Conservation (phyloP, 2,113 vertebrate genomes). For the Anhinga rufa region DNA sequence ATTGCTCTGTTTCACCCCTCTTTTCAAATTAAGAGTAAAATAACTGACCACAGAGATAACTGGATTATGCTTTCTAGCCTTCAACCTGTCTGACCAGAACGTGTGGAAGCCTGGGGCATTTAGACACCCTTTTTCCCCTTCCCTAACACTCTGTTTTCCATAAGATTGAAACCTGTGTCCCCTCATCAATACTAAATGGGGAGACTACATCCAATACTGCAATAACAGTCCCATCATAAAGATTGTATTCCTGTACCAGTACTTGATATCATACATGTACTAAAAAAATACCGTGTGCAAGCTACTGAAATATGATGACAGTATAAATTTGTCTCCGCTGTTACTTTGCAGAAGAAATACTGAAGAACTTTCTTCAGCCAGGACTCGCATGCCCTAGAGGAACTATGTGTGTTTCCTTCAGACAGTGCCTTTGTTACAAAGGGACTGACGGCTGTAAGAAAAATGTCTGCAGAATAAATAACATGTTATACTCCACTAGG, state of each 20-base stretch:
- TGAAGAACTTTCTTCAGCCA: background rate
- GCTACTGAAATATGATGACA: background rate
- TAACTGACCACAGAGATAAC: background rate
- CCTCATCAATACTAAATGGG: background rate
- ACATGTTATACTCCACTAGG: slow-evolving; percentile 23
- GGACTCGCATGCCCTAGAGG: background rate
- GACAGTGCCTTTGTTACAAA: background rate
- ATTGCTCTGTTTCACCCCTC: background rate
- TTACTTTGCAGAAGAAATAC: background rate
- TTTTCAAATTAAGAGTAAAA: background rate
- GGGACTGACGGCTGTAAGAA: background rate
- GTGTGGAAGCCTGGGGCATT: background rate
- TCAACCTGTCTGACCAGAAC: background rate
- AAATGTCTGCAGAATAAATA: slow-evolving; percentile 22
- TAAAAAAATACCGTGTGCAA: background rate
- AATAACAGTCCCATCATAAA: background rate
- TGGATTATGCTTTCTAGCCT: background rate
- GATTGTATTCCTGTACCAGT: background rate
- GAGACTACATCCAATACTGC: background rate
- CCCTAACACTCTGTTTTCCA: background rate
- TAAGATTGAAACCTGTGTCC: background rate
- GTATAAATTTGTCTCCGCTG: background rate
- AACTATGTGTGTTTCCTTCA: background rate
- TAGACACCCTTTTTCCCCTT: background rate
- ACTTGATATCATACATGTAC: background rate